Evolutionary conservation across 2,888 invertebrate genomes (phyloP).

Genomic region (Nyleta sp.): DNA sequence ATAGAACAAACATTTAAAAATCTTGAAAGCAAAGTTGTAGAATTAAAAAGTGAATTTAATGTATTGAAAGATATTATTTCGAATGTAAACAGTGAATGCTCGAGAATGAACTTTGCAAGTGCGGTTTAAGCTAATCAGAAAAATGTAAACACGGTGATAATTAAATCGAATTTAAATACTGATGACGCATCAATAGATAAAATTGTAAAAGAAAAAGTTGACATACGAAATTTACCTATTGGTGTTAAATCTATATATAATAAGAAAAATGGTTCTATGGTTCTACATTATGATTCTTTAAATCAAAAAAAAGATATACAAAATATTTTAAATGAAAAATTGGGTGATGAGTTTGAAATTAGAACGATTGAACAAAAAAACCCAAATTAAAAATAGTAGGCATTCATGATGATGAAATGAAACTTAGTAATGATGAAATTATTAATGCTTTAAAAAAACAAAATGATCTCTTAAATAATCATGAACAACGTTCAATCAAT

Average conservation of each 20-base stretch:
- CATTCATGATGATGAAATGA: conserved; percentile 3
- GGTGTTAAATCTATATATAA: not conserved
- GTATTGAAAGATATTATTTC: not conserved
- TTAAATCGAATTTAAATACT: not conserved
- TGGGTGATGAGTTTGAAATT: not conserved
- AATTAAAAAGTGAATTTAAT: conserved; percentile 3
- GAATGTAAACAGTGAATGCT: not conserved
- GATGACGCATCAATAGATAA: not conserved
- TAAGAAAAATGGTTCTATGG: not conserved
- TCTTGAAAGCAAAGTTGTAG: not conserved
- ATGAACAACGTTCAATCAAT: not conserved
- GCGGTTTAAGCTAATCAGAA: not conserved
- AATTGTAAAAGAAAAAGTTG: conserved; percentile 6
- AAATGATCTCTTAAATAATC: not conserved
- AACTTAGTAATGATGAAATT: not conserved
- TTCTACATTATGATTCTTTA: not conserved
- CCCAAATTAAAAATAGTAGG: conserved; percentile 19
- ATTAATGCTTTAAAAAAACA: conserved; percentile 6
- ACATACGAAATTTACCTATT: conserved; percentile 6
- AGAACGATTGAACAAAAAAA: not conserved
- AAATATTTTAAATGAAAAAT: too few species aligned
- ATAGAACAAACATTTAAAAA: not conserved
- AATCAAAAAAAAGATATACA: not conserved
- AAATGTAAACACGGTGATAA: conserved; percentile 2
- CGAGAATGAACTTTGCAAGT: not conserved